Evolutionary conservation across 23 tunicate genomes (phyloP), one percentile per base, ranked within the genome.

Genomic region (Aplidium turbinatum): DNA sequence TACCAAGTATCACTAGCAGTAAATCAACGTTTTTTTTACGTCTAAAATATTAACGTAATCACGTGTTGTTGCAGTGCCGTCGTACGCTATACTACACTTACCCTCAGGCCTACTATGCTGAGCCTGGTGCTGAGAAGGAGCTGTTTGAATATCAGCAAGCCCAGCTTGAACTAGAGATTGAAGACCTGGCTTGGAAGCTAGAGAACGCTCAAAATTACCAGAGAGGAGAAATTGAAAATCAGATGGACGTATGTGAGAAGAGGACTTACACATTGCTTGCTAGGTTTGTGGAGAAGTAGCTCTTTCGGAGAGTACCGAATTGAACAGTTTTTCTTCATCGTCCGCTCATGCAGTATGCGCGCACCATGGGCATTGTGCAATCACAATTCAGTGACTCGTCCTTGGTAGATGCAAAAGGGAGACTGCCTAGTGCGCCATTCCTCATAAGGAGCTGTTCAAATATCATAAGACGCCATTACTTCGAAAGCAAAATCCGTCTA

Each of bases 81-180:
- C 72, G 63, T 4, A 92, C 91, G 13, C 84, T 92, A 0, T 82
- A 92, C 31, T 79, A 85, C 87, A 92, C 98, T 4, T 92, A 92
- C 70, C 98, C 98, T 0, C 50, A 70, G 56, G 98, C 92, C 18
- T 92, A 92, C 38, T 92, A 85, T 35, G 81, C 91, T 40, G 86
- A 71, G 6, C 35, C 54, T 18, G 91, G 93, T 0, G 62, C 91
- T n/a, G 86, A 92, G 53, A 92, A 92, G 53, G 70, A 73, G 18
- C 69, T 92, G 1, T 92, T 92, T 50, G 98, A 92, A 73, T 84
- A 92, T 58, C 98, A 92, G 62, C 98, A 92, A 70, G 98, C 93
- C 1, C 87, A 85, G 57, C 93, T 92, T 4, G 98, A 92, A 61
- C 82, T 81, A 0, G 98, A 92, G 34, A 85, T 87, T 56, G 98